Percentiles rank a stretch among this genome's conserved stretches.
phyloP scores from a whole-genome alignment of 2,888 invertebrate genomes.

The Harpagoxenus sublaevis region DNA sequence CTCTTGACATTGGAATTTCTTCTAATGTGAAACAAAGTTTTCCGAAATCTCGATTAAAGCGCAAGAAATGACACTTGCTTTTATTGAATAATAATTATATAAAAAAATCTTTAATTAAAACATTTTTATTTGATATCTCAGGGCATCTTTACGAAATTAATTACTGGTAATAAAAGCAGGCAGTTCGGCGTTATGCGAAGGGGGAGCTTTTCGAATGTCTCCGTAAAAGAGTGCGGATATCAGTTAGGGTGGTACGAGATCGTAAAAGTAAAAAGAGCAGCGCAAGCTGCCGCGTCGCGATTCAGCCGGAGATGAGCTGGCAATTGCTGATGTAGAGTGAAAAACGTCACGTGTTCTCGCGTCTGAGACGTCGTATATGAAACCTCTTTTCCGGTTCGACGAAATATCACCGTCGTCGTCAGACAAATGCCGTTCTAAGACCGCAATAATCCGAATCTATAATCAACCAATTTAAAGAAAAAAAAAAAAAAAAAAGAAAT shows the following conservation, averaged over 20 bases:
- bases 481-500: not conserved
- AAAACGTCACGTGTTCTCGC: conserved; percentile 40
- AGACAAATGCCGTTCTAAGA: not conserved
- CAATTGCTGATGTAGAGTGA: conserved; percentile 48
- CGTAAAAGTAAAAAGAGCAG: conserved; percentile 54
- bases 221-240: conserved; percentile 28
- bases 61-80: not conserved
- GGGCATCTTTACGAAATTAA: not conserved
- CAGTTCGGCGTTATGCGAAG: not conserved
- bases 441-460: not conserved
- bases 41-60: not conserved
- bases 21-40: not conserved
- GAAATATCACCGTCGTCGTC: conserved; percentile 1
- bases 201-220: not conserved
- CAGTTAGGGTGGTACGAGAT: conserved; percentile 42
- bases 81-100: not conserved
- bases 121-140: not conserved
- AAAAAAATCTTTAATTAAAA: conserved; percentile 3
- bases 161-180: conserved; percentile 3
- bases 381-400: conserved; percentile 5
- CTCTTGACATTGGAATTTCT: not conserved
- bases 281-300: conserved; percentile 51
- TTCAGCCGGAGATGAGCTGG: conserved; percentile 47
- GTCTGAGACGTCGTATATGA: conserved; percentile 25
- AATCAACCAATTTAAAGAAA: not conserved